Conservation (phyloP, 2,113 vertebrate species). For the Promerops cafer region DNA sequence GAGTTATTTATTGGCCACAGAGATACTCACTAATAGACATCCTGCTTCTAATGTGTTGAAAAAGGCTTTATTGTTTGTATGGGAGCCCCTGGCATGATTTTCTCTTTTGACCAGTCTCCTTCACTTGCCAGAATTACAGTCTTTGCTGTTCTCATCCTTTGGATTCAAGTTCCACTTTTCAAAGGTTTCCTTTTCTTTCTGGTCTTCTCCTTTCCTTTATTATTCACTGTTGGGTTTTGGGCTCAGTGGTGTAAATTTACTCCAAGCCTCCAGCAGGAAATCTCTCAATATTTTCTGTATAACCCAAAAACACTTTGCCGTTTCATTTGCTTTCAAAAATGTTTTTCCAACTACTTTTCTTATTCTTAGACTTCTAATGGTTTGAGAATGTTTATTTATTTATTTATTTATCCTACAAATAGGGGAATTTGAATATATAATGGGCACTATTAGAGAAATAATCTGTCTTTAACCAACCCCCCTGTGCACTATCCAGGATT, state of each 20-base stretch:
- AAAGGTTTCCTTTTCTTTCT: neutral
- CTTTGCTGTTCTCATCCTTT: neutral
- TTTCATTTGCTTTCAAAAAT: neutral
- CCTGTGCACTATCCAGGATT: neutral
- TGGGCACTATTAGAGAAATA: neutral
- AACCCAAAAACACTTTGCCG: neutral
- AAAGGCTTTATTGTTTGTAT: neutral
- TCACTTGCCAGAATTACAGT: neutral
- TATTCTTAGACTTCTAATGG: neutral
- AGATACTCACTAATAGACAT: neutral
- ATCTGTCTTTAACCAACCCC: neutral
- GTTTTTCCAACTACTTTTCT: neutral
- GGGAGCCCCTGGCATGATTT: neutral
- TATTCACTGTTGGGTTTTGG: neutral
- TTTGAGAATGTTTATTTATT: neutral
- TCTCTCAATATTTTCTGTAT: neutral
- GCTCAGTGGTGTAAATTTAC: neutral
- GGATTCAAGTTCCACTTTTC: neutral
- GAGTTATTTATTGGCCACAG: conserved; percentile 10
- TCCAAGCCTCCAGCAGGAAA: neutral
- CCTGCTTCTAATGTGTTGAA: conserved; percentile 22
- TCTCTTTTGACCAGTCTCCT: neutral
- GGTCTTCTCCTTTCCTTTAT: neutral
- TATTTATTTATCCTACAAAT: neutral
- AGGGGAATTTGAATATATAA: neutral